phyloP scores from a whole-genome alignment of 1,140 invertebrate species.

The Euura lappo region DNA sequence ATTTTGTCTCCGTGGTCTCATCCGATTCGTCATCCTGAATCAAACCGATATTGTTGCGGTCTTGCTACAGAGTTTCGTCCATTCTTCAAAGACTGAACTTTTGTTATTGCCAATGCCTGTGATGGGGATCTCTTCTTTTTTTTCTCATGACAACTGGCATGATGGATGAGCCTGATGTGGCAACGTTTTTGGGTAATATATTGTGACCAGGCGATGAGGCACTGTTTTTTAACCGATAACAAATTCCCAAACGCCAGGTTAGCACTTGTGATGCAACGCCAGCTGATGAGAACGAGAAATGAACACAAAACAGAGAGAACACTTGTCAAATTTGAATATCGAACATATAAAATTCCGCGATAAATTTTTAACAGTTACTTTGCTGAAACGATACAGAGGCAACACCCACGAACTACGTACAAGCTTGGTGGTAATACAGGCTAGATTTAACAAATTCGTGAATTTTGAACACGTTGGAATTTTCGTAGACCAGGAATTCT shows the following conservation, averaged over 20 bases:
- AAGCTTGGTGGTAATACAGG: no score
- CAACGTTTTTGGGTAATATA: no score
- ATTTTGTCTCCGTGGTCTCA: no score
- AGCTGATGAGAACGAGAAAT: neutral
- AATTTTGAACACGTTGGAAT: neutral
- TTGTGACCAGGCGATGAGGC: no score
- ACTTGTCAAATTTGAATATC: conserved; percentile 5
- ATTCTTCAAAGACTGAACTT: no score
- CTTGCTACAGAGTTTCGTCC: no score
- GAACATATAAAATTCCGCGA: neutral
- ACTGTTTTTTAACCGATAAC: neutral
- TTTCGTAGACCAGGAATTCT: neutral
- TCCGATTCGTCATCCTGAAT: no score
- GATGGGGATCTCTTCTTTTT: no score
- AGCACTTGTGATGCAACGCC: neutral
- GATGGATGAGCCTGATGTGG: no score
- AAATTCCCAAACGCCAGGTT: neutral
- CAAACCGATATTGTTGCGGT: no score
- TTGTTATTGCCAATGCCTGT: no score
- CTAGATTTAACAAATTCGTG: neutral
- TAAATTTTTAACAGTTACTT: neutral
- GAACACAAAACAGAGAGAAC: neutral
- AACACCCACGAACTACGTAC: neutral
- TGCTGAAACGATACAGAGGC: neutral
- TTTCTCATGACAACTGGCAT: no score